Evolutionary conservation across 1,140 invertebrate genomes (phyloP), one percentile per base, ranked within the genome.

Genomic region (Heliothis subflexa): DNA sequence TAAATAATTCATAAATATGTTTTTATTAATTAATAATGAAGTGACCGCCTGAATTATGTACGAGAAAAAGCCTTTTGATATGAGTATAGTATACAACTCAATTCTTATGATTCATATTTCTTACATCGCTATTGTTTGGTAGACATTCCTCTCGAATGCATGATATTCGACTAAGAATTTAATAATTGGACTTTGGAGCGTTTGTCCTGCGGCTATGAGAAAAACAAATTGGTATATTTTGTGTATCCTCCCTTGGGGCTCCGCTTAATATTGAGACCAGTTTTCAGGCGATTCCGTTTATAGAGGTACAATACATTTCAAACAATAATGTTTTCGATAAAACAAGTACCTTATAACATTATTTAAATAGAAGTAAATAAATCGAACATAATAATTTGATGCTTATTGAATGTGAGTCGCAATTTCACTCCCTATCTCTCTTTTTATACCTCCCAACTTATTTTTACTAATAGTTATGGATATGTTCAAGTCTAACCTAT

Each of bases 21-120:
- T 88, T 89, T 89, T 88, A 85, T 88, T 91, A 90, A 91, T 90
- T 90, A 90, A 87, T 88, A 89, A 86, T 86, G 83, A 86, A 86
- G 80, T 87, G 79, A 71, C 76, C 81, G 78, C 55, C 81, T 68
- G 73, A 84, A 88, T 84, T 80, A 83, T 85, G 59, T 57, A 66
- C 54, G 45, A 83, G 76, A 84, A 81, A 76, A 50, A 68, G 49
- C 81, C 54, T 82, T 74, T 68, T 64, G 78, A 70, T 78, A 81
- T 80, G n/a, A 61, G 40, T 50, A 25, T 72, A 62, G 25, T 62
- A 81, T 83, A 88, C 83, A 82, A 75, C 87, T 90, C 78, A 89
- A 90, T 90, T 85, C 83, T 83, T 85, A 82, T 86, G 85, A 88
- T 84, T 83, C 86, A 85, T 86, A 86, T 88, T 91, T 89, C 85